Evolutionary conservation across 2,797 vertebrate genomes (phyloP).

Genomic region (Pterois miles): DNA sequence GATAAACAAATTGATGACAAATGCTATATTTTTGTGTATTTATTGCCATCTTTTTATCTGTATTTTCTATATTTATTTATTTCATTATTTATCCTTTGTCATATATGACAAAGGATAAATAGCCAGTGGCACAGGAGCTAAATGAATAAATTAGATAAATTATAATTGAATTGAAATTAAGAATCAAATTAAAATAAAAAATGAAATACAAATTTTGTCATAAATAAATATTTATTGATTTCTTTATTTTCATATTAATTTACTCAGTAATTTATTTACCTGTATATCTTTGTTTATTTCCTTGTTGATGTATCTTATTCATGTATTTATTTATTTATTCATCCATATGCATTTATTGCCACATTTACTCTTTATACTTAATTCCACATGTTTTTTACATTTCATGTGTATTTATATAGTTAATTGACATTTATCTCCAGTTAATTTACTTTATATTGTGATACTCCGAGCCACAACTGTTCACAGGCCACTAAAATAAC

Average conservation of each 20-base stretch:
- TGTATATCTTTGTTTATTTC: not conserved
- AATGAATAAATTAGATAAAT: not conserved
- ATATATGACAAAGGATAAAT: not conserved
- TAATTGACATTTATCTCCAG: not conserved
- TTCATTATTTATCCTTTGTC: not conserved
- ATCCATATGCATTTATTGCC: not conserved
- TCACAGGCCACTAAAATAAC: not conserved
- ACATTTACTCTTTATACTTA: not conserved
- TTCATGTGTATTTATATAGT: not conserved
- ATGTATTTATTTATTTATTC: not conserved
- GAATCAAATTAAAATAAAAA: not conserved
- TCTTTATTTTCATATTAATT: not conserved
- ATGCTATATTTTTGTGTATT: not conserved
- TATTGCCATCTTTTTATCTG: not conserved
- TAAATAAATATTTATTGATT: not conserved
- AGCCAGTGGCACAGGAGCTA: fast-evolving
- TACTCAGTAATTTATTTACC: not conserved
- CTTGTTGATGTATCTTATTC: fast-evolving
- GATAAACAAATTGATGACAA: not conserved
- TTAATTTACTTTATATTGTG: not conserved
- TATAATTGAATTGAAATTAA: too few species aligned
- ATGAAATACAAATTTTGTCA: not conserved
- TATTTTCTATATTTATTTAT: not conserved
- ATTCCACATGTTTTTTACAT: not conserved
- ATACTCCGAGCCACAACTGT: not conserved